Evolutionary conservation across 2,888 invertebrate genomes (phyloP), one percentile per base, ranked within the genome.

Genomic region (Tipula unca): DNA sequence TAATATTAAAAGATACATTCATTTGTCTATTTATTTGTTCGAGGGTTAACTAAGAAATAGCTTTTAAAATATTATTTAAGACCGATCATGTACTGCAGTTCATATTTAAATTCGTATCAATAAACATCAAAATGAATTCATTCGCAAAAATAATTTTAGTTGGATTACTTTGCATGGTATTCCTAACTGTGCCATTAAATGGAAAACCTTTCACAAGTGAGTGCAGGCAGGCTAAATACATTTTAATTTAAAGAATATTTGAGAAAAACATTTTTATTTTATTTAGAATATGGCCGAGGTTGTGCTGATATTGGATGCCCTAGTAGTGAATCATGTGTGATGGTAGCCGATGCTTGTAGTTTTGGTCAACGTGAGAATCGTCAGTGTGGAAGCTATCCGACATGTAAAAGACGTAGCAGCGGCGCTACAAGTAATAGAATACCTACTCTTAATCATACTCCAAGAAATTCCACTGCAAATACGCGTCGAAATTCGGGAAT

Each of bases 251-350:
- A 54, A 17, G 20, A 69, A 69, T 10, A 69, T 69, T 39, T 39
- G 3, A 39, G 0, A 32, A 32, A 32, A n/a, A n/a, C n/a, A n/a
- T n/a, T n/a, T n/a, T n/a, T 4, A 35, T 35, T 6, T 35, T 35
- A 35, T 35, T 35, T 91, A 96, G 96, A 96, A 90, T 96, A 95
- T 89, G 96, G 96, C 86, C 93, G 96, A 87, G 92, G 93, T 29
- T 96, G 96, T 90, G 93, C 92, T 88, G 96, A 96, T 89, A 96
- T 96, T 88, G 95, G 95, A 85, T 96, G 96, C 88, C 91, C 93
- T 86, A 94, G 93, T 89, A 94, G 92, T 88, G 93, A 96, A 91
- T 93, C 93, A 86, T 96, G 96, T 90, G 93, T 95, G 42, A 89
- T 90, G 87, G 89, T 88, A 86, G 94, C 94, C 88, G 95, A 95